Evolutionary conservation across 2,797 vertebrate species (phyloP), one percentile per base, ranked within the genome.

Genomic region (Hipposideros larvatus): DNA sequence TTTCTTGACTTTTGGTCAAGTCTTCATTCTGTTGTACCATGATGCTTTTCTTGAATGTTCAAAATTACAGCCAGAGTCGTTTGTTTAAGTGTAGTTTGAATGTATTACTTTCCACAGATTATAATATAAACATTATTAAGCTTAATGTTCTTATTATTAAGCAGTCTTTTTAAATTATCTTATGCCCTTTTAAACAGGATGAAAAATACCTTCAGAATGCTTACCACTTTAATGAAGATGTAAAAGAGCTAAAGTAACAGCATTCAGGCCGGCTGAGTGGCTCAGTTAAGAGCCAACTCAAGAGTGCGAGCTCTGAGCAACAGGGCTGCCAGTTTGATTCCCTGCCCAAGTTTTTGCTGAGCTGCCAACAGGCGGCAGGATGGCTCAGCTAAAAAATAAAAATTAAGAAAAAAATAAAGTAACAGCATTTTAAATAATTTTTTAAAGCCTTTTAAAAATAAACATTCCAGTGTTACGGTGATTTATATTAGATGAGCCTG

Each of bases 41-140:
- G 24, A 51, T 68, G 9, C 16, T 87, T 82, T 68, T 73, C 68
- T 94, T 91, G 26, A 90, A 21, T 79, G 63, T 92, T 88, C 37
- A 96, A 71, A 92, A 90, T 93, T 91, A 41, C 6, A 92, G 28
- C 73, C 61, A 34, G 21, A 94, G 43, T 88, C 57, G 57, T 48
- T 59, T 90, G 28, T 89, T 93, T 68, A 31, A 11, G 66, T 83
- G 28, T 53, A 63, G 31, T 80, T 83, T 70, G 70, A 74, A 68
- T 90, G 6, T 95, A 37, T 78, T 92, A 28, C 28, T 90, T 71
- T 71, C 16, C 26, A 84, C 61, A 90, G 37, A 61, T 75, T 85
- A n/a, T 90, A 37, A 48, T 86, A 57, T 21, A 73, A 68, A 79
- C 37, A 51, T 85, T 82, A 41, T 93, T 86, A 74, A 31, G 26